A percentile compares a stretch with the other conserved stretches of the same genome.
These are phyloP conservation scores for Melanostoma scalare DNA, from an alignment of 2,888 invertebrate genomes.

Conservation along the genomic window DNA sequence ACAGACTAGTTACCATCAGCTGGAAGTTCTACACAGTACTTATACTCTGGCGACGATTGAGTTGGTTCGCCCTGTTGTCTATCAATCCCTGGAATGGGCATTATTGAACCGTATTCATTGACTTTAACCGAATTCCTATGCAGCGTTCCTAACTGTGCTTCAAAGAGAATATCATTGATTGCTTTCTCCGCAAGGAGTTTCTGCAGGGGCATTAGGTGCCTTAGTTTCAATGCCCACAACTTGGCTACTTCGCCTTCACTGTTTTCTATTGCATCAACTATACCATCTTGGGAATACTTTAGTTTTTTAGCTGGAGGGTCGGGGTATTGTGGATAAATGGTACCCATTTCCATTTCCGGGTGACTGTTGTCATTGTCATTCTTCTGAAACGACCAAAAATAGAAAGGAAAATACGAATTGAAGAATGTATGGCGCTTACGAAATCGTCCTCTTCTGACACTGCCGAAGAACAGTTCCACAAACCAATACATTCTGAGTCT, in stretches of 20 bases:
- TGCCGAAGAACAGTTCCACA: not conserved
- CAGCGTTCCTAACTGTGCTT: constrained; percentile 79
- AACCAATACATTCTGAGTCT: constrained; percentile 42
- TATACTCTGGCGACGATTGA: constrained; percentile 58
- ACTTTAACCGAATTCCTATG: constrained; percentile 80
- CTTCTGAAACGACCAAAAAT: constrained; percentile 14
- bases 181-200: constrained; percentile 80
- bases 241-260: constrained; percentile 74
- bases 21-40: constrained; percentile 49
- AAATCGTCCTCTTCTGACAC: constrained; percentile 33
- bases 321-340: constrained; percentile 3
- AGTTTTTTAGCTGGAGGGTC: constrained; percentile 9
- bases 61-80: constrained; percentile 20
- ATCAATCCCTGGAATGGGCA: not conserved
- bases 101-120: constrained; percentile 65
- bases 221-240: constrained; percentile 79
- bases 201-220: constrained; percentile 78
- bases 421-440: constrained; percentile 3
- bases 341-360: not conserved
- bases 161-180: constrained; percentile 80
- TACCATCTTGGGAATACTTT: constrained; percentile 24
- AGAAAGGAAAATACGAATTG: not conserved
- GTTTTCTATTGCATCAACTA: not conserved
- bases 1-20: constrained; percentile 18
- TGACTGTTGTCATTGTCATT: constrained; percentile 22